These are phyloP conservation scores for Dexiosoma caninum DNA, from an alignment of 2,888 invertebrate species.

Conservation along the genomic window DNA sequence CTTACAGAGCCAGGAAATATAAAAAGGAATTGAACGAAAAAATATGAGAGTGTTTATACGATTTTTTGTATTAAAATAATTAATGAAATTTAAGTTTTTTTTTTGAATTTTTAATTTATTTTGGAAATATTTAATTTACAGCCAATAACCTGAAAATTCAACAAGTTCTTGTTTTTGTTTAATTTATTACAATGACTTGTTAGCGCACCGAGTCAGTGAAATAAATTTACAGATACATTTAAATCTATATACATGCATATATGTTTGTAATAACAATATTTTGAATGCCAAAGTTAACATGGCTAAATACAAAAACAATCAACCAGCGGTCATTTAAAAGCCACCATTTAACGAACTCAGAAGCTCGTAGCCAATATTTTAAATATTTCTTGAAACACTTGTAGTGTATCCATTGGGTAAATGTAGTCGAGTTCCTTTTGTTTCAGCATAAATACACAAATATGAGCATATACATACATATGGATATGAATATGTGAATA, in stretches of 20 bases:
- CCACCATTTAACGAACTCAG: conserved; percentile 30
- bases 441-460: not conserved
- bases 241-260: conserved; percentile 33
- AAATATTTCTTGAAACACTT: conserved; percentile 30
- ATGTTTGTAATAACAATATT: conserved; percentile 37
- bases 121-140: conserved; percentile 17
- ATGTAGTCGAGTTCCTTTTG: conserved; percentile 2
- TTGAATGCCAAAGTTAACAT: conserved; percentile 63
- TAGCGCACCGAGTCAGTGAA: conserved; percentile 6
- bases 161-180: conserved; percentile 7
- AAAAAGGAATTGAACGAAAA: not conserved
- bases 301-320: conserved; percentile 29
- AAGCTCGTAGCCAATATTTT: not conserved
- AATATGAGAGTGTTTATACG: too few species aligned
- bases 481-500: too few species aligned
- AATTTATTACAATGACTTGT: conserved; percentile 28
- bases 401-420: conserved; percentile 12
- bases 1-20: not conserved
- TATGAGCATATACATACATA: too few species aligned
- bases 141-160: conserved; percentile 14
- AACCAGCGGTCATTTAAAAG: conserved; percentile 35
- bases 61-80: not conserved
- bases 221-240: conserved; percentile 26
- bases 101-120: not conserved
- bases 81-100: not conserved